A percentile compares a stretch with the other conserved stretches of the same genome.
These are phyloP conservation scores for Aviceda subcristata DNA, from an alignment of 2,113 vertebrate genomes.

Conservation along the genomic window DNA sequence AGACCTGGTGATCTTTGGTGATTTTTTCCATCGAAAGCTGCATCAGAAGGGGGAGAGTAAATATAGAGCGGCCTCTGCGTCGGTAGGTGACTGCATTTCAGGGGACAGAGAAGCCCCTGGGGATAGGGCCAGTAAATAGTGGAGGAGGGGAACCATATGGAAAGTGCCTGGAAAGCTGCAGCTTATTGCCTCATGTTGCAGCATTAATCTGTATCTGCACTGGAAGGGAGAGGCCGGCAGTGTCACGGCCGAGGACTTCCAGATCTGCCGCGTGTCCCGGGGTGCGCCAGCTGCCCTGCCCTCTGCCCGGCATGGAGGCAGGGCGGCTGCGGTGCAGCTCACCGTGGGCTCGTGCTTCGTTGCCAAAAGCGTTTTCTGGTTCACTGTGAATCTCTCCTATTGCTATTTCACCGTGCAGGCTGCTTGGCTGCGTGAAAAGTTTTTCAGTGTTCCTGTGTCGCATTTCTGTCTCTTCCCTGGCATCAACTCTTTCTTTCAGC, in stretches of 20 bases:
- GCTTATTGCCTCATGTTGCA: accelerated
- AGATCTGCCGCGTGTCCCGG: accelerated
- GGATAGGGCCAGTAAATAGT: accelerated
- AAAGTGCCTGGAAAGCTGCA: background rate
- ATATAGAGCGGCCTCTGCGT: accelerated
- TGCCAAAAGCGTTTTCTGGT: background rate
- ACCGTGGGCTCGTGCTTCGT: accelerated
- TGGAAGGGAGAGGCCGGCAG: background rate
- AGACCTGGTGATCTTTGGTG: background rate
- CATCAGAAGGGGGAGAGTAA: background rate
- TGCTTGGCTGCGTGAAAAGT: background rate
- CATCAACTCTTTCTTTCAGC: background rate
- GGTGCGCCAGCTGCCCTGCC: background rate
- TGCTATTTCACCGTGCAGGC: background rate
- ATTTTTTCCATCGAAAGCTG: background rate
- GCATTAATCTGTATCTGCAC: background rate
- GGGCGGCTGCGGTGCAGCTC: background rate
- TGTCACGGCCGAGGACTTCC: accelerated
- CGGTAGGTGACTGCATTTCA: background rate
- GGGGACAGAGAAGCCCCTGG: background rate
- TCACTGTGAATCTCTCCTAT: background rate
- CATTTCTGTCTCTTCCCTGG: background rate
- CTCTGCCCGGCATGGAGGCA: background rate
- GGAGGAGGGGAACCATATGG: background rate
- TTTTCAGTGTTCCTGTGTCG: background rate